Base-by-base conservation (phyloP, 2,888 invertebrate genomes). In the Julus scanicus region DNA sequence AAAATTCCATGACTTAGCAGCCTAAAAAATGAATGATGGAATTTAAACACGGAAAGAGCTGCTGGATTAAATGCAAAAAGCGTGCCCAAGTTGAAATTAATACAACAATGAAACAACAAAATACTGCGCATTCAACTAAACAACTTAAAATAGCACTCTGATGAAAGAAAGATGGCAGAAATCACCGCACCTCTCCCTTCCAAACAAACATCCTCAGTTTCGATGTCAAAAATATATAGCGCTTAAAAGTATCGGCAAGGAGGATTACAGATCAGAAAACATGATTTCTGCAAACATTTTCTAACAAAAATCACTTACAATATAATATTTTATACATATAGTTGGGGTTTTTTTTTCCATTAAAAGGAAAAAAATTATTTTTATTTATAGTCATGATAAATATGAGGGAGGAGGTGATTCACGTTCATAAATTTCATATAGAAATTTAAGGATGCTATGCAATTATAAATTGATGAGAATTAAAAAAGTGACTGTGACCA, bases 211-310 rank as follows among this genome's bases (percentile, higher is more conserved):
- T 37, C 37, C 80, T 80, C 29, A 37, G 37, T 80, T 80, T 80
- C 80, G 80, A 80, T 80, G 80, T 80, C 37, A 80, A 80, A 80
- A 80, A 80, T 80, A 80, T 80, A 80, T 29, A 80, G 80, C 13
- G 80, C 13, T 80, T 80, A 80, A 80, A 37, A 29, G 29, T 80
- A 80, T 37, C 80, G 11, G 29, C 80, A 80, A 29, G 29, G 29
- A 80, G 37, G 80, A 80, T 80, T 80, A 37, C 13, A 80, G 2
- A 80, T 80, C 80, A 80, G 80, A 37, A 80, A 80, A 80, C 80
- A 80, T 80, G 80, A 80, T 80, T 80, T 80, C 80, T 37, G 11
- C 80, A 80, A 80, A 80, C 29, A 13, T 29, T 80, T 80, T 80
- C 20, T 37, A 37, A 80, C 9, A 29, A 80, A 80, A 80, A 80